Evolutionary conservation across 2,113 vertebrate genomes (phyloP), one percentile per base, ranked within the genome.

Genomic region (Elaphurus davidianus): DNA sequence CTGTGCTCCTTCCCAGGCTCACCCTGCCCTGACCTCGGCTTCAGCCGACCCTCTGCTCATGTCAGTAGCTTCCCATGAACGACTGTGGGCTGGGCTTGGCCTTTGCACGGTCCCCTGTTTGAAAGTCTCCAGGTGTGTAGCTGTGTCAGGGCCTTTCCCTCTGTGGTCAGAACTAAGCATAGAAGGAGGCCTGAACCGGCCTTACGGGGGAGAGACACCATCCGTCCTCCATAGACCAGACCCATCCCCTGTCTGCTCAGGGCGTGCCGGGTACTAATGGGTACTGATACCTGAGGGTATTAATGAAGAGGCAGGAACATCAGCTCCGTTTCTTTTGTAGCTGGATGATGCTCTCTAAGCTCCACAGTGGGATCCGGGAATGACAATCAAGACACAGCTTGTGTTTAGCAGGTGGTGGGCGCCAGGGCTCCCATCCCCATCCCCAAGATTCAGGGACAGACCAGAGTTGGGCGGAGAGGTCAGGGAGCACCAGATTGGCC

Each of bases 131-230:
- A 6, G 30, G 11, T 3, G 14, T 76, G 40, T 7, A 28, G 6
- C 13, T 10, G 3, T 7, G 21, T 16, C 15, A 6, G 21, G 50
- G 45, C 64, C 45, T 54, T 62, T 59, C 43, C n/a, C 40, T 76
- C 33, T 23, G 6, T 0, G 25, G 59, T 50, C 28, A 50, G 84
- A 54, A 13, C 10, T 19, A 78, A 67, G 25, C 27, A 7, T 67
- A 23, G 40, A 59, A 36, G 71, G 40, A 45, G 25, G 47, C 71
- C 30, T 36, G 55, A 33, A 21, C 52, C 28, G 54, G 5, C 28
- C 16, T 14, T 4, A 33, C 0, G 1, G 25, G 54, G 54, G 6
- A 21, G 6, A 1, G n/a, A 25, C 76, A n/a, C 13, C 27, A 0
- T 33, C 16, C 82, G 55, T 54, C 19, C 28, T 94, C n/a, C 1